Evolutionary conservation across 2,113 vertebrate species (phyloP).

Genomic region (Turdus rufiventris): DNA sequence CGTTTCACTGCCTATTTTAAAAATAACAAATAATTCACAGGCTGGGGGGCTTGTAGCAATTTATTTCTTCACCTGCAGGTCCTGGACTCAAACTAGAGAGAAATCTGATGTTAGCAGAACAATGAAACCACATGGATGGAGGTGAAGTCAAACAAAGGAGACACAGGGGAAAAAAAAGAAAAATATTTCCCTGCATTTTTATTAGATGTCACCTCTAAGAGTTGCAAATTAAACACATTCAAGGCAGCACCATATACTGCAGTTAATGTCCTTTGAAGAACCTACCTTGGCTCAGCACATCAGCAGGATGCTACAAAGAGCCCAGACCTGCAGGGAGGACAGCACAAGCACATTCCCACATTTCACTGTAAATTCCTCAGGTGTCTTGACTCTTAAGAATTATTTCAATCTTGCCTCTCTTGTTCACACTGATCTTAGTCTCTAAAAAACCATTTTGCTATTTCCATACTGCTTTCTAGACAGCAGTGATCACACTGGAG

Average conservation of each 20-base stretch:
- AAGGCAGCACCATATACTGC: not conserved
- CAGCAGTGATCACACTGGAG: not conserved
- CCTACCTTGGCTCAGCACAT: not conserved
- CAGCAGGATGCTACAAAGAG: not conserved
- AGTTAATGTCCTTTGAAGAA: not conserved
- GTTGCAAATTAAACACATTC: not conserved
- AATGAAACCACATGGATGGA: not conserved
- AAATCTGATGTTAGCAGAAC: constrained; percentile 18
- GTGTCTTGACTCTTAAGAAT: not conserved
- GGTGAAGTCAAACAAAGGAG: constrained; percentile 47
- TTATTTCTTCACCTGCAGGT: not conserved
- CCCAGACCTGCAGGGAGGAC: not conserved
- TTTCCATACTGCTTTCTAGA: not conserved
- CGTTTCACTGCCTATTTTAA: not conserved
- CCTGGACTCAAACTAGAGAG: not conserved
- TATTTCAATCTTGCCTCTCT: not conserved
- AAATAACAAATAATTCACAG: not conserved
- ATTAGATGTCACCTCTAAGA: constrained; percentile 1
- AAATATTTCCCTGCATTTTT: constrained; percentile 10
- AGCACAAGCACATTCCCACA: not conserved
- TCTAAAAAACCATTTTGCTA: not conserved
- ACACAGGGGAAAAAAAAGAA: not conserved
- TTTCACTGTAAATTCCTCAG: not conserved
- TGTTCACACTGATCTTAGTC: not conserved
- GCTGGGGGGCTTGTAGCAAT: not conserved